Conservation (phyloP, 2,797 vertebrate genomes). For the Morelia viridis region DNA sequence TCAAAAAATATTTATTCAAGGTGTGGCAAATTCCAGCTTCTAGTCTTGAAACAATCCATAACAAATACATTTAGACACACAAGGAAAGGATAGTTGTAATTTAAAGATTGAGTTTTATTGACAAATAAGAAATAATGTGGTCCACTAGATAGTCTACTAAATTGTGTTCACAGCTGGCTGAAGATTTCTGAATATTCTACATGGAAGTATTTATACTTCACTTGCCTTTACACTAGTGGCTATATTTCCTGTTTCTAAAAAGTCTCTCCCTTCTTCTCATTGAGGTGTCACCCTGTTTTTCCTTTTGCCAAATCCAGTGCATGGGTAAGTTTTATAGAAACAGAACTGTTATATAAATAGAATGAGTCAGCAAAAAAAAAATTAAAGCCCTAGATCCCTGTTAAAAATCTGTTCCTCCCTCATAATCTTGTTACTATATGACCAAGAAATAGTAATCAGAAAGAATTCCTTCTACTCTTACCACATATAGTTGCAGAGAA, state of each 20-base stretch:
- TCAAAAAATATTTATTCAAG: neutral
- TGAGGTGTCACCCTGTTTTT: neutral
- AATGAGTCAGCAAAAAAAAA: neutral
- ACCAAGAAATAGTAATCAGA: neutral
- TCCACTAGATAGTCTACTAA: neutral
- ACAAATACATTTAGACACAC: neutral
- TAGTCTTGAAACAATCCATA: neutral
- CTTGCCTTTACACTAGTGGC: neutral
- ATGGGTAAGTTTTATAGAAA: neutral
- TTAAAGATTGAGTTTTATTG: neutral
- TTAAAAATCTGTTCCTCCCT: neutral
- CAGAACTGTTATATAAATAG: neutral
- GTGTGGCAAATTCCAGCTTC: neutral
- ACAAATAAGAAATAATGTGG: neutral
- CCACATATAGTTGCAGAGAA: neutral
- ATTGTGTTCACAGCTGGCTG: neutral
- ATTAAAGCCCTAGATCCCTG: neutral
- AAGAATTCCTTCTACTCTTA: neutral
- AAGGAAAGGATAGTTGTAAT: neutral
- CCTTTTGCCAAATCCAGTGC: neutral
- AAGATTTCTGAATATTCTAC: neutral
- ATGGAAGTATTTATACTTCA: neutral
- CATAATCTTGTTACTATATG: neutral
- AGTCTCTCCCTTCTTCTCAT: neutral
- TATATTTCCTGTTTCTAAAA: neutral